Conservation (phyloP, 2,113 vertebrate species). For the Zosterops japonicus region DNA sequence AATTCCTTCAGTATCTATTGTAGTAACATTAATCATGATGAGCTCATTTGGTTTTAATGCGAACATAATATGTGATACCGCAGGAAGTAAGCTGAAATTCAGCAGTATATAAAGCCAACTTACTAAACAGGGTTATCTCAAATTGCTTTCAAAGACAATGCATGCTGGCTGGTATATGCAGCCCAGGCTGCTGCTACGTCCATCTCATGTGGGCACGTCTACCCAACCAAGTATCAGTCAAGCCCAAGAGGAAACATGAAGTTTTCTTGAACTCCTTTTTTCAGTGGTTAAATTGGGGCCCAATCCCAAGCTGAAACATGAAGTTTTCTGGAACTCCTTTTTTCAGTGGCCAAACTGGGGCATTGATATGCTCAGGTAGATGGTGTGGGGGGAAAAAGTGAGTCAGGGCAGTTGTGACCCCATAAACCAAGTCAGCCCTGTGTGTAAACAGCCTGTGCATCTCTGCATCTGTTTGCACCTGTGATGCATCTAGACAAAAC, state of each 20-base stretch:
- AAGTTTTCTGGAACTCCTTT: not conserved
- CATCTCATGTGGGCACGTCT: not conserved
- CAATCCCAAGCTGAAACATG: not conserved
- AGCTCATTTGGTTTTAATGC: constrained; percentile 67
- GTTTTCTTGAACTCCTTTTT: not conserved
- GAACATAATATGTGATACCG: constrained; percentile 49
- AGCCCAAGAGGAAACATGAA: not conserved
- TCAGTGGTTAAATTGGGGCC: not conserved
- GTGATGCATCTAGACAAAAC: not conserved
- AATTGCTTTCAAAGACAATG: not conserved
- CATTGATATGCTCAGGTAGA: not conserved
- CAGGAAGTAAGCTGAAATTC: constrained; percentile 52
- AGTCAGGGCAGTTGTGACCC: not conserved
- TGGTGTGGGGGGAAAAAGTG: not conserved
- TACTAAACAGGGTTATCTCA: not conserved
- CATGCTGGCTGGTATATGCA: not conserved
- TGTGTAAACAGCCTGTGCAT: not conserved
- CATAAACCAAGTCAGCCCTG: not conserved
- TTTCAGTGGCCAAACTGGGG: not conserved
- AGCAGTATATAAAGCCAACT: constrained; percentile 20
- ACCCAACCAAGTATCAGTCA: not conserved
- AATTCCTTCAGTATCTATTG: constrained; percentile 67
- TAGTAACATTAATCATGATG: constrained; percentile 67
- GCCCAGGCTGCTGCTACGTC: not conserved
- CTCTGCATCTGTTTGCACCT: not conserved